phyloP scores from a whole-genome alignment of 2,113 vertebrate genomes.

The Periophthalmus modestus region DNA sequence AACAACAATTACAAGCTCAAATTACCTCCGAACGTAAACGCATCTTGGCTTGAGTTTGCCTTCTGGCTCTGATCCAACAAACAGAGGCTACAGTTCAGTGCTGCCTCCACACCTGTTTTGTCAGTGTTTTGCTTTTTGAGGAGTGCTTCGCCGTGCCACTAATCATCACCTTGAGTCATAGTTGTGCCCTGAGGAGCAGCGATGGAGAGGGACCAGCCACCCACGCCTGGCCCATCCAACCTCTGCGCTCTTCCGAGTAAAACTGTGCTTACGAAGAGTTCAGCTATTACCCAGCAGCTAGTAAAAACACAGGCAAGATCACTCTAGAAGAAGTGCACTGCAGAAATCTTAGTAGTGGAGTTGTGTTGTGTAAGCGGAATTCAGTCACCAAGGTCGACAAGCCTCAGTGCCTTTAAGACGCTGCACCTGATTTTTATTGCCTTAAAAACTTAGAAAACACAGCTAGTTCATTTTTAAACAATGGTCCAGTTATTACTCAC shows the following conservation, averaged over 20 bases:
- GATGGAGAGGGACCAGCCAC: conserved; percentile 37
- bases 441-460: too few relatives aligned
- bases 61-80: conserved; percentile 2
- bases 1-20: background rate
- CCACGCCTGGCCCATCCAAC: conserved; percentile 26
- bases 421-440: too few relatives aligned
- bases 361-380: too few relatives aligned
- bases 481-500: too few relatives aligned
- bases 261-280: conserved; percentile 52
- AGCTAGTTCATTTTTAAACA: too few relatives aligned
- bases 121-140: conserved; percentile 26
- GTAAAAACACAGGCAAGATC: conserved; percentile 32
- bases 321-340: background rate
- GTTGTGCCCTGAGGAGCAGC: conserved; percentile 26
- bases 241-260: conserved; percentile 39
- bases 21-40: background rate
- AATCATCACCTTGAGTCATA: conserved; percentile 55
- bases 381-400: too few relatives aligned
- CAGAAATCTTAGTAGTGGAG: background rate
- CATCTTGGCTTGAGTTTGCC: background rate
- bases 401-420: too few relatives aligned
- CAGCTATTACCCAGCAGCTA: conserved; percentile 48
- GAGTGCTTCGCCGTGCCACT: conserved; percentile 37
- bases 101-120: conserved; percentile 20
- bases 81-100: conserved; percentile 1